phyloP scores from a whole-genome alignment of 2,888 invertebrate species.

The Eudasyphora cyanicolor region DNA sequence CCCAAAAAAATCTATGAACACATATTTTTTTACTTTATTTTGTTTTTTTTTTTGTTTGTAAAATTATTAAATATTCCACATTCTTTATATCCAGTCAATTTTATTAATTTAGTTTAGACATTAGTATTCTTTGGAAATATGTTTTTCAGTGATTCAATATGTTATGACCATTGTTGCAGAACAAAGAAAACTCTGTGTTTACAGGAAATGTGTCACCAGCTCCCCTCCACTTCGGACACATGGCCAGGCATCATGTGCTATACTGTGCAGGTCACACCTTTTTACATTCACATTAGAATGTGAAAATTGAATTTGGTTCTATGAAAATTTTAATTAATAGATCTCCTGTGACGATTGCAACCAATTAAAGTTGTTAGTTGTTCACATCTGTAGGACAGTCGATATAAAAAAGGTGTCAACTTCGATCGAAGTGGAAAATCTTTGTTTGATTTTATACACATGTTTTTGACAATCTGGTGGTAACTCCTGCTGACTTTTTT shows the following conservation, averaged over 20 bases:
- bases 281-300: too few relatives aligned
- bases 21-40: too few relatives aligned
- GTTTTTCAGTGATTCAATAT: too few relatives aligned
- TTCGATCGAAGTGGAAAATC: background rate
- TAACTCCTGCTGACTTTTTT: slow-evolving; percentile 7
- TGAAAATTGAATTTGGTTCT: background rate
- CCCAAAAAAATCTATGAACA: too few relatives aligned
- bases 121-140: background rate
- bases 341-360: background rate
- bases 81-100: too few relatives aligned
- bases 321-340: background rate
- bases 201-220: background rate
- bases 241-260: background rate
- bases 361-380: background rate
- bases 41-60: too few relatives aligned
- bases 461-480: background rate
- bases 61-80: too few relatives aligned
- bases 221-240: too few relatives aligned
- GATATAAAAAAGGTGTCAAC: background rate
- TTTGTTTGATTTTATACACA: background rate
- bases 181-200: background rate
- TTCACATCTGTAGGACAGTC: background rate
- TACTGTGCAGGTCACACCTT: background rate
- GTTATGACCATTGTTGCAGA: background rate
- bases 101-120: too few relatives aligned